A percentile compares a stretch with the other conserved stretches of the same genome.
Evolutionary conservation across 2,113 vertebrate genomes (phyloP).

Genomic region (Actinemys pallida): DNA sequence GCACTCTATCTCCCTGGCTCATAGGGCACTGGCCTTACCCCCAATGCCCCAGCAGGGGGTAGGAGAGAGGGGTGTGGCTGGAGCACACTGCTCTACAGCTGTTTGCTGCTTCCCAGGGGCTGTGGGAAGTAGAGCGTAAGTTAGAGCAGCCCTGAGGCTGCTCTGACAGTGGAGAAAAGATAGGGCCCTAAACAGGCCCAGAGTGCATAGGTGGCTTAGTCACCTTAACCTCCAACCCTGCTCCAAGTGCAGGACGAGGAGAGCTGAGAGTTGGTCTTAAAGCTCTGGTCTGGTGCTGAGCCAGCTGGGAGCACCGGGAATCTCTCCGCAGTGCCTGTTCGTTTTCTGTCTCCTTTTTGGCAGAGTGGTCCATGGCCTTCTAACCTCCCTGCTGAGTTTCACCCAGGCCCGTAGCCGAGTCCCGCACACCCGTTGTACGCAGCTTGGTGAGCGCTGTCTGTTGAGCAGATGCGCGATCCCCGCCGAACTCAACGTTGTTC

Average conservation of each 20-base stretch:
- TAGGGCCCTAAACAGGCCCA: neutral
- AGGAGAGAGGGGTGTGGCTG: neutral
- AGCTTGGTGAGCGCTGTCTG: neutral
- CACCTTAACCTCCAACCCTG: neutral
- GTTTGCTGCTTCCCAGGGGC: neutral
- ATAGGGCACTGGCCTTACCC: neutral
- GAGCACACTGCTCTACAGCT: neutral
- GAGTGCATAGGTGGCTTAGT: neutral
- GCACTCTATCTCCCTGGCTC: neutral
- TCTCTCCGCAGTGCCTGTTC: neutral
- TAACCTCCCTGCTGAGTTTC: neutral
- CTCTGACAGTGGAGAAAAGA: neutral
- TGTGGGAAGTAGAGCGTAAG: neutral
- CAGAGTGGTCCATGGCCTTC: neutral
- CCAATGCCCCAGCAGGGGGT: neutral
- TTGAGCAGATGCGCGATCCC: constrained; percentile 20
- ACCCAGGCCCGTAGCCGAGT: neutral
- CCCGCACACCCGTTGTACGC: neutral
- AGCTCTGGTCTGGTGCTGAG: neutral
- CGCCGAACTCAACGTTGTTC: neutral
- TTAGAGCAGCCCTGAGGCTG: neutral
- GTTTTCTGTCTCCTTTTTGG: neutral
- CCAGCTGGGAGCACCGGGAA: neutral
- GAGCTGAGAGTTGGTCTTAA: neutral
- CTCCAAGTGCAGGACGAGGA: neutral